Evolutionary conservation across 2,797 vertebrate species (phyloP).

Genomic region (Xiphophorus birchmanni): DNA sequence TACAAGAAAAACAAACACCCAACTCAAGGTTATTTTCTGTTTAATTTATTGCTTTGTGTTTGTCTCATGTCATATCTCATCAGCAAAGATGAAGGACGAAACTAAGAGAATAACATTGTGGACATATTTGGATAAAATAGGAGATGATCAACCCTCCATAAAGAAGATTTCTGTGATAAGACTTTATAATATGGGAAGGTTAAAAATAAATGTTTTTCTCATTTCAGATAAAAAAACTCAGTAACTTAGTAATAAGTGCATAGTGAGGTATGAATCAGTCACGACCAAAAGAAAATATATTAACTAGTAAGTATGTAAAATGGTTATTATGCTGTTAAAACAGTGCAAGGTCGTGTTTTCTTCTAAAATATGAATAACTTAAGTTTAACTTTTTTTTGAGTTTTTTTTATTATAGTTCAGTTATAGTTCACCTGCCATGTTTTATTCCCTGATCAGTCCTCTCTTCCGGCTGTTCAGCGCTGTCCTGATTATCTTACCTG

Average conservation of each 20-base stretch:
- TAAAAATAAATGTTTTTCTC: neutral
- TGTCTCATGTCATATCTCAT: constrained; percentile 32
- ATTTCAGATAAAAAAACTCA: neutral
- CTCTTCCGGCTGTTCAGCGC: neutral
- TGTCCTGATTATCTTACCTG: neutral
- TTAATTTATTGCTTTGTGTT: constrained; percentile 68
- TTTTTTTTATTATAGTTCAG: neutral
- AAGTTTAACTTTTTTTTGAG: neutral
- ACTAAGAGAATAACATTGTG: constrained; percentile 3
- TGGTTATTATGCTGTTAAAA: neutral
- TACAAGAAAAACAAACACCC: too few species aligned
- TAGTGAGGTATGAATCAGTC: neutral
- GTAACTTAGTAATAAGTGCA: neutral
- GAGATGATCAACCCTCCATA: neutral
- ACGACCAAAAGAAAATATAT: neutral
- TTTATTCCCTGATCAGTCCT: neutral
- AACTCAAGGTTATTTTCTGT: constrained; percentile 59
- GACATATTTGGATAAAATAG: neutral
- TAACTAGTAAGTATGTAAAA: neutral
- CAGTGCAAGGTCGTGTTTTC: neutral
- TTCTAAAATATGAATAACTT: neutral
- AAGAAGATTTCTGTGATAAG: neutral
- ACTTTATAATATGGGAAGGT: neutral
- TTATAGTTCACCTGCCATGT: neutral
- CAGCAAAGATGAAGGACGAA: constrained; percentile 11